A percentile compares a stretch with the other conserved stretches of the same genome.
Evolutionary conservation across 2,113 vertebrate genomes (phyloP).

Genomic region (Neolamprologus devosi): DNA sequence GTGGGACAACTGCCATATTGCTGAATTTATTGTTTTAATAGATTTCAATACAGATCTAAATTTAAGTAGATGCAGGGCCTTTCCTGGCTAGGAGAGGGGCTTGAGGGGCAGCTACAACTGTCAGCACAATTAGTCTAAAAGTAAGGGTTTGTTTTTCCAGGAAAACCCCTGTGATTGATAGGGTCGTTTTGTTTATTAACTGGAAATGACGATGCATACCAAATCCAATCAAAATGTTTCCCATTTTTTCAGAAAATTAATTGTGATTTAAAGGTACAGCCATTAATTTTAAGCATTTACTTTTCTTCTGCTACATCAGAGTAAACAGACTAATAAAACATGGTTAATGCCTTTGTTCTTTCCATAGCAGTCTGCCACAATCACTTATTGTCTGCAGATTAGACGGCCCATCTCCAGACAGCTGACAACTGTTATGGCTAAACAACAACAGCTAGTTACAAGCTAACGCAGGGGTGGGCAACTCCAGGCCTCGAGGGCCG

Average conservation of each 20-base stretch:
- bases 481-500: not conserved
- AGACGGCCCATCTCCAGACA: not conserved
- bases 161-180: not conserved
- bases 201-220: not conserved
- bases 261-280: not conserved
- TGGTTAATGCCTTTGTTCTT: accelerated
- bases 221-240: not conserved
- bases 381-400: not conserved
- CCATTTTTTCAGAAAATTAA: accelerated
- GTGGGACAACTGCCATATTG: not conserved
- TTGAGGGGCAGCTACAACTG: not conserved
- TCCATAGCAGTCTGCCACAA: not conserved
- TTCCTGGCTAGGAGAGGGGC: not conserved
- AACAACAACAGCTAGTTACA: not conserved
- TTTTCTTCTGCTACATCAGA: not conserved
- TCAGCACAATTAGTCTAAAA: not conserved
- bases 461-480: not conserved
- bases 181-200: not conserved
- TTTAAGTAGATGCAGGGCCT: not conserved
- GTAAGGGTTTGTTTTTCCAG: not conserved
- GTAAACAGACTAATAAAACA: not conserved
- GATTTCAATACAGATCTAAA: not conserved
- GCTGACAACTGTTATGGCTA: not conserved
- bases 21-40: not conserved
- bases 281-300: not conserved